Base-by-base conservation (phyloP, 2,797 vertebrate species). In the Xenops minutus region DNA sequence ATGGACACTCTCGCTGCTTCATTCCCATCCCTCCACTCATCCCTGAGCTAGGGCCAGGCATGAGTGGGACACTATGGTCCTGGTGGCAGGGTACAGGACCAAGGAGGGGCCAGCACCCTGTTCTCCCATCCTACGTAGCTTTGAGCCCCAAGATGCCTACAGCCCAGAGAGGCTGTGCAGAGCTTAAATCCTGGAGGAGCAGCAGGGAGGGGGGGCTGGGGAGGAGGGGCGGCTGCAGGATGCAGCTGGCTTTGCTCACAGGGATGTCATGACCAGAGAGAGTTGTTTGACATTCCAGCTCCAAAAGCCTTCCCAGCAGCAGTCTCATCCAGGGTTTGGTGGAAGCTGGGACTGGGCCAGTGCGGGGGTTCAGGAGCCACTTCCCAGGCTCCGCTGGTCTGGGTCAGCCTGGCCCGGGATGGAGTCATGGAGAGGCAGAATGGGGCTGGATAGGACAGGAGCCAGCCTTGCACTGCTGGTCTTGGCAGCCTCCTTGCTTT, bases 201-300 rank as follows among this genome's bases (percentile, higher is more conserved):
- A 66, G 88, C 5, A 17, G 58, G 68, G 85, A 85, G 98, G 98
- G 6, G 98, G 98, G 48, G 26, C 26, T 29, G 26, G 49, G 26
- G 49, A 51, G 49, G 49, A 51, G 49, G 49, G 15, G 26, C 2
- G 0, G 91, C 61, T 10, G 24, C 4, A 16, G 88, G 94, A 96
- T 88, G 79, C 96, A 96, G 95, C 95, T 96, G 96, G 96, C 51
- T 92, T 95, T 8, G 10, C 94, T 97, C 94, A 94, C 6, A 1
- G 79, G 43, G 79, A 89, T 95, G 93, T 96, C 92, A 91, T 59
- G 90, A 92, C 92, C 72, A 0, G 52, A 74, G 88, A 73, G 91
- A 95, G 54, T 78, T 95, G 93, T 95, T 95, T 97, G 88, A 94
- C 82, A 19, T 97, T 95, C 93, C 93, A 90, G 77, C 36, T 96